These are phyloP conservation scores for Matsumyia berberina DNA, from an alignment of 2,888 invertebrate genomes.

Conservation along the genomic window DNA sequence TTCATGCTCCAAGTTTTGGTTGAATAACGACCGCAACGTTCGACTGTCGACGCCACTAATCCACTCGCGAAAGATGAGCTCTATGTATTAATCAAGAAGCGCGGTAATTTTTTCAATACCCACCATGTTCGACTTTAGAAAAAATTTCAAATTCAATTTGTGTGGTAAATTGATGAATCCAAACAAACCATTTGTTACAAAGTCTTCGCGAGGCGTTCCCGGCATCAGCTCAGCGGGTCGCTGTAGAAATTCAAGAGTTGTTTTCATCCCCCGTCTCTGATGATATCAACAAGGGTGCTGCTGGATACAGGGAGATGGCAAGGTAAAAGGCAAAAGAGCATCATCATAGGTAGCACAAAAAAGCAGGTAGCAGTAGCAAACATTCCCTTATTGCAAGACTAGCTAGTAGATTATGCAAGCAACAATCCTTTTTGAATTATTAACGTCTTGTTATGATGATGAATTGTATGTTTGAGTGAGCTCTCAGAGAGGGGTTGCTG, in stretches of 20 bases:
- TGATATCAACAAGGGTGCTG: constrained; percentile 56
- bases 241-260: constrained; percentile 11
- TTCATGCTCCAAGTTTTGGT: constrained; percentile 1
- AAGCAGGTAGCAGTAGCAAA: constrained; percentile 54
- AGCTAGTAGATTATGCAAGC: constrained; percentile 74
- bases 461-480: constrained; percentile 64
- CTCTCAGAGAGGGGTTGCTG: constrained; percentile 43
- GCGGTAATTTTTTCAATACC: constrained; percentile 54
- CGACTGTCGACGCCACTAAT: constrained; percentile 53
- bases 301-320: constrained; percentile 13
- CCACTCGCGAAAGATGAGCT: constrained; percentile 44
- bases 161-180: constrained; percentile 64
- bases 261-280: constrained; percentile 35
- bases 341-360: constrained; percentile 48
- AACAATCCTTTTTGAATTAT: constrained; percentile 76
- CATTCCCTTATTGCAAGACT: constrained; percentile 62
- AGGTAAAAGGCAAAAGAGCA: constrained; percentile 58
- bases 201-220: constrained; percentile 10
- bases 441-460: constrained; percentile 74
- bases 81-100: constrained; percentile 47
- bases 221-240: constrained; percentile 9
- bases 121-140: constrained; percentile 23
- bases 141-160: constrained; percentile 67
- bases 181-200: constrained; percentile 70
- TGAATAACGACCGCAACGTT: constrained; percentile 44